Evolutionary conservation across 2,113 vertebrate genomes (phyloP), one percentile per base, ranked within the genome.

Genomic region (Chitala chitala): DNA sequence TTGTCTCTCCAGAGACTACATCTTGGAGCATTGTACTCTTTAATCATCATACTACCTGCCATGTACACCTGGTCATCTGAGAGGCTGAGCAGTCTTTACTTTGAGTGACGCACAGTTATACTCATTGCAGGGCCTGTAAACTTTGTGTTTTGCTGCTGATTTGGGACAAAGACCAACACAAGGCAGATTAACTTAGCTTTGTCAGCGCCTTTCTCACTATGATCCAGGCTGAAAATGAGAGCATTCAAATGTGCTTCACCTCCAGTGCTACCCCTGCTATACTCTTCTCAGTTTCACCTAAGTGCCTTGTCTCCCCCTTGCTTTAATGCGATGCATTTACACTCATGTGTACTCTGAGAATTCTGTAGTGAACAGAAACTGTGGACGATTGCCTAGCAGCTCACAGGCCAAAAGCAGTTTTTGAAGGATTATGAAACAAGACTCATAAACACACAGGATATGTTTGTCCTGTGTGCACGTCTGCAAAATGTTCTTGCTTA

Each of bases 281-380:
- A n/a, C 15, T 48, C 24, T 70, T 48, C 73, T 46, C 17, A 65
- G 26, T 63, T 68, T 58, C 72, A 63, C 59, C 81, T 76, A 69
- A 81, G 69, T 69, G 75, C 78, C 76, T 75, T 82, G 86, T 83
- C 85, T 86, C 86, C 86, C 87, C 79, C 86, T 86, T 76, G 81
- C 78, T 72, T 72, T 31, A 44, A 26, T 29, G 22, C 54, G 12
- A 48, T 15, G 71, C 71, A 59, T 13, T 59, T 61, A 72, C 70
- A 71, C 69, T 44, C 26, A 24, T 22, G 54, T 6, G 55, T 31
- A 40, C 29, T 31, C 42, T 42, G 42, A 26, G 40, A 55, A 3
- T 24, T 44, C 33, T 42, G 31, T 58, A 53, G 53, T 72, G 36
- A 59, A 58, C 33, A 38, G 20, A 48, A 72, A 8, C 48, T 36